A percentile compares a stretch with the other conserved stretches of the same genome.
Evolutionary conservation across 2,888 invertebrate species (phyloP).

Genomic region (Drosophila pullipes): DNA sequence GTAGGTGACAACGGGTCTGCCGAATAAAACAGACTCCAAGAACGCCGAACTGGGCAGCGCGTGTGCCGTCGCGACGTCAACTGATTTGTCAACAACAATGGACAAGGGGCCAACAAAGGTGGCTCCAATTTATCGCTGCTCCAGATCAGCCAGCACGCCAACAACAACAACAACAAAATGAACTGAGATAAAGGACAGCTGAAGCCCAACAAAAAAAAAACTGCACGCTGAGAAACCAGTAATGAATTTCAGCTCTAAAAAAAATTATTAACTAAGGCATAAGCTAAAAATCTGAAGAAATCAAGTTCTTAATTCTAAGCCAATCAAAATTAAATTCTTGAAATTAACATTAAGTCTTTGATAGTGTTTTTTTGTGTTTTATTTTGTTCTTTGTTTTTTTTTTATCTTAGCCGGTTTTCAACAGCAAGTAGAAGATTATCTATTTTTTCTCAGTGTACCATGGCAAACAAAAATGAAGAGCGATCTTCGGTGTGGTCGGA

Average conservation of each 20-base stretch:
- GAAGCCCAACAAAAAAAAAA: conserved; percentile 1
- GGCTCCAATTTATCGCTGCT: conserved; percentile 72
- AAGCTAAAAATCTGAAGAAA: not conserved
- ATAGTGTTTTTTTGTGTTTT: not conserved
- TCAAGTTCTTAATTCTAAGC: not conserved
- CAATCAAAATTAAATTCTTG: not conserved
- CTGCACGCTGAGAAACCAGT: conserved; percentile 8
- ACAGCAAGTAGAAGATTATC: not conserved
- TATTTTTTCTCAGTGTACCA: not conserved
- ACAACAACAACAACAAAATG: conserved; percentile 41
- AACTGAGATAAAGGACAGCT: conserved; percentile 47
- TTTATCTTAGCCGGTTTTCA: not conserved
- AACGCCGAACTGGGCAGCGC: conserved; percentile 52
- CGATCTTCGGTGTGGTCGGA: not conserved
- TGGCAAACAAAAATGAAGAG: conserved; percentile 1
- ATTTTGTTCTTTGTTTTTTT: not conserved
- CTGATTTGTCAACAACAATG: conserved; percentile 73
- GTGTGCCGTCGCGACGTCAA: conserved; percentile 70
- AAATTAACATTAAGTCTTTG: not conserved
- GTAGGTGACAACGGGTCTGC: conserved; percentile 76
- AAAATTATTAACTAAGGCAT: not conserved
- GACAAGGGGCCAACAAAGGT: conserved; percentile 68
- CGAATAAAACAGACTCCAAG: conserved; percentile 10
- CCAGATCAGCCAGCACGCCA: conserved; percentile 71
- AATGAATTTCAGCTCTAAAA: not conserved